Base-by-base conservation (phyloP, 2,113 vertebrate genomes). In the Cephalopholis sonnerati region DNA sequence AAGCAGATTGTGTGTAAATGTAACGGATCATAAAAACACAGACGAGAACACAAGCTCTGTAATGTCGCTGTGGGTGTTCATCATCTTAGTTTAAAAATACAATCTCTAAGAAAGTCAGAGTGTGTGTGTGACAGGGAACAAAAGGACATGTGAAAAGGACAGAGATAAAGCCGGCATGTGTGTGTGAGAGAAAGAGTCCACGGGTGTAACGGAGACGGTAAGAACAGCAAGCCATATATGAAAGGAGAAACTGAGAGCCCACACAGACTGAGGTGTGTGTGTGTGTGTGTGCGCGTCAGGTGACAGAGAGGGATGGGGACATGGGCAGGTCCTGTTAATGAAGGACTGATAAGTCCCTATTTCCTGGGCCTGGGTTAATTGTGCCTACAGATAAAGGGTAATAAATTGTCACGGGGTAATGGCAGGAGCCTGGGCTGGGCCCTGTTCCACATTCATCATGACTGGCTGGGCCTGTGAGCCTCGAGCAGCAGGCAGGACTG, bases 311-410 rank as follows among this genome's bases (percentile, higher is more conserved):
- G 81, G 84, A 92, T 94, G 91, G 84, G 91, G 79, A 91, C 93
- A 94, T 91, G 89, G 82, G 83, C 90, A 89, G 88, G 87, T 90
- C 87, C 85, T 91, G 78, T 90, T 93, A 93, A 94, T 94, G 91
- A 94, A 93, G 90, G 94, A 92, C 93, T 93, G 94, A 93, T 94
- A 95, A 94, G 92, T 93, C 90, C 88, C 92, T 90, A 90, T 92
- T 93, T 93, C 88, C 87, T 86, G 83, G 91, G 92, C 93, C 84
- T 87, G 91, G 93, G 94, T 94, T 95, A 95, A 95, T 95, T 94
- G 93, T 89, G 87, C 89, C 92, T 82, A 87, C 91, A 94, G 94
- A 95, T 95, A 95, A 94, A 91, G 90, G 85, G 89, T 92, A 94
- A 95, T 94, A 94, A 91, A 95, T 95, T 93, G 93, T 92, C 91